These are phyloP conservation scores for Nomada ferruginata DNA, from an alignment of 2,888 invertebrate genomes.

Conservation along the genomic window DNA sequence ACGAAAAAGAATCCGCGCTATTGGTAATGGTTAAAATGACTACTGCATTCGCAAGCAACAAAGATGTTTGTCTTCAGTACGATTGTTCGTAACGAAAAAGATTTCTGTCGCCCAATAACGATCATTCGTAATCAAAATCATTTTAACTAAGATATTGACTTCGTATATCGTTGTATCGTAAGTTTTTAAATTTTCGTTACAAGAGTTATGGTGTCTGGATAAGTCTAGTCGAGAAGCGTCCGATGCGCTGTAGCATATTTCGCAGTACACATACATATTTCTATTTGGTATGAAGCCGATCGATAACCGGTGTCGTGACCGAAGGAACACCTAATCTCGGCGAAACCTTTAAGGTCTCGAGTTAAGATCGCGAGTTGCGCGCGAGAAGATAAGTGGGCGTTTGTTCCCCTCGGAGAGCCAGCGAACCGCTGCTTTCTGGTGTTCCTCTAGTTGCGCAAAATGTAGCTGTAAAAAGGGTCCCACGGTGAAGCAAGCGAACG, in stretches of 20 bases:
- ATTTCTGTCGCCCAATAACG: no score
- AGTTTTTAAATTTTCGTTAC: no score
- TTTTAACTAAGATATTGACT: no score
- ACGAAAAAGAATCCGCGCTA: no score
- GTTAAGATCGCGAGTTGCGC: constrained; percentile 50
- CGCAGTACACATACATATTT: background rate
- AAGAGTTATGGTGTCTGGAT: no score
- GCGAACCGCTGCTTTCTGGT: constrained; percentile 27
- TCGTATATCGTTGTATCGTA: no score
- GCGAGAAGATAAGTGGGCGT: constrained; percentile 55
- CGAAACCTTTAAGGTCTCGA: constrained; percentile 47
- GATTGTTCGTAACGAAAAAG: no score
- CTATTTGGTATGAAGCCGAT: constrained; percentile 12
- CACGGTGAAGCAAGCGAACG: constrained; percentile 24
- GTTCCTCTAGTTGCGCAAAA: constrained; percentile 42
- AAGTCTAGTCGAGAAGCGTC: no score
- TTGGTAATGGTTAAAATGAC: no score
- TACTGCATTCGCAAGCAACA: no score
- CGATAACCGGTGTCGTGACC: constrained; percentile 47
- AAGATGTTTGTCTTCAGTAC: no score
- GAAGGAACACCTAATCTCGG: constrained; percentile 44
- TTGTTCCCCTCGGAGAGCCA: constrained; percentile 45
- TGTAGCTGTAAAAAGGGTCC: constrained; percentile 25
- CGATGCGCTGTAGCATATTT: background rate
- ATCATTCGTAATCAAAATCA: no score